phyloP scores from a whole-genome alignment of 2,797 vertebrate species.

The Myotis pilosus region DNA sequence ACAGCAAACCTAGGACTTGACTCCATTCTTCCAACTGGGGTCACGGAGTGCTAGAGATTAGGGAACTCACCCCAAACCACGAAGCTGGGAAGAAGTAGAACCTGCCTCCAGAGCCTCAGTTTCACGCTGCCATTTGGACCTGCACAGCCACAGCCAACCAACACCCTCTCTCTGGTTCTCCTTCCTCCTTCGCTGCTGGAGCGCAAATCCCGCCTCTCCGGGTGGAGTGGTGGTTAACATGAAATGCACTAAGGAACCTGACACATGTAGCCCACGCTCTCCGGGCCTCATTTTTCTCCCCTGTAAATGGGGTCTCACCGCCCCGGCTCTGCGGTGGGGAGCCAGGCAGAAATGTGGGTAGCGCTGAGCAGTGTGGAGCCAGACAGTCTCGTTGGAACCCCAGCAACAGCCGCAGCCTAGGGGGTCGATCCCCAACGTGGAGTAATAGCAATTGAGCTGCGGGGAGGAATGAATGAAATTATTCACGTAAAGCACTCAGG shows the following conservation, averaged over 20 bases:
- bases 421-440: not conserved
- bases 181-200: accelerated
- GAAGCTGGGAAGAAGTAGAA: not conserved
- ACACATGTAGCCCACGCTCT: not conserved
- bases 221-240: no score
- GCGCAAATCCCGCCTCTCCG: not conserved
- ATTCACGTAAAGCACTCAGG: not conserved
- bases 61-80: not conserved
- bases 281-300: not conserved
- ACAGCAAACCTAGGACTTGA: not conserved
- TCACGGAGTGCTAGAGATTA: not conserved
- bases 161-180: accelerated
- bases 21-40: not conserved
- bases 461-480: not conserved
- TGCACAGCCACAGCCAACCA: not conserved
- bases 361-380: not conserved
- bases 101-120: not conserved
- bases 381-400: not conserved
- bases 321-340: not conserved
- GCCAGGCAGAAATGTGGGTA: not conserved
- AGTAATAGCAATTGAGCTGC: not conserved
- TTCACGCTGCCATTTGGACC: accelerated
- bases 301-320: not conserved
- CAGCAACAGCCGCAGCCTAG: not conserved
- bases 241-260: not conserved